Evolutionary conservation across 1,140 invertebrate genomes (phyloP).

Genomic region (Ceratitis capitata): DNA sequence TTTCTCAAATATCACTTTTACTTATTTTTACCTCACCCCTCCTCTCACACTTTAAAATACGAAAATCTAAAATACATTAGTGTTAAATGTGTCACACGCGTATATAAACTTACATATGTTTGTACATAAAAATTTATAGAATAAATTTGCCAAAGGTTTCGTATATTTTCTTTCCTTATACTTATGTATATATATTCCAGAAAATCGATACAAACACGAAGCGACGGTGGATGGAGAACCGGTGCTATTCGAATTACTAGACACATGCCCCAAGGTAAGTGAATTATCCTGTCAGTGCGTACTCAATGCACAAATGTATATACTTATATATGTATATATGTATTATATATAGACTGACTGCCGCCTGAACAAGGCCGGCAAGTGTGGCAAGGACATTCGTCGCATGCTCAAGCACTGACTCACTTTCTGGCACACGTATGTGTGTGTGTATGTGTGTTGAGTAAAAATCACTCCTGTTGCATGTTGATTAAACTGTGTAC

Average conservation of each 20-base stretch:
- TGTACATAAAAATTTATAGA: not conserved
- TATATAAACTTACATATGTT: not conserved
- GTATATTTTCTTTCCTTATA: not conserved
- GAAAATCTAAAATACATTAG: not conserved
- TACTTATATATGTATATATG: too few relatives aligned
- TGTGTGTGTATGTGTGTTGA: not conserved
- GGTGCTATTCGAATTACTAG: constrained; percentile 90
- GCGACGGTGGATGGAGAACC: constrained; percentile 90
- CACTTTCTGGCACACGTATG: not conserved
- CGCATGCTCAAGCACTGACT: not conserved
- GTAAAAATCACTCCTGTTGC: constrained; percentile 33
- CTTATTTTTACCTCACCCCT: not conserved
- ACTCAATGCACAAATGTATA: not conserved
- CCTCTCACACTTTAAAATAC: not conserved
- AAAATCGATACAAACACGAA: constrained; percentile 91
- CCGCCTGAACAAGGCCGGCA: not conserved
- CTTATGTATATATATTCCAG: constrained; percentile 70
- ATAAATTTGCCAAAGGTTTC: not conserved
- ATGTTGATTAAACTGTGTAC: not conserved
- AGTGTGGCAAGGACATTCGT: not conserved
- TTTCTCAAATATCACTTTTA: not conserved
- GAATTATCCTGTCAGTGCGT: constrained; percentile 27
- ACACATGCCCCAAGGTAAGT: constrained; percentile 77
- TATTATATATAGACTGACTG: not conserved
- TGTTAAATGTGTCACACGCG: too few relatives aligned